Base-by-base conservation (phyloP, 2,113 vertebrate genomes). In the Silurus glanis region DNA sequence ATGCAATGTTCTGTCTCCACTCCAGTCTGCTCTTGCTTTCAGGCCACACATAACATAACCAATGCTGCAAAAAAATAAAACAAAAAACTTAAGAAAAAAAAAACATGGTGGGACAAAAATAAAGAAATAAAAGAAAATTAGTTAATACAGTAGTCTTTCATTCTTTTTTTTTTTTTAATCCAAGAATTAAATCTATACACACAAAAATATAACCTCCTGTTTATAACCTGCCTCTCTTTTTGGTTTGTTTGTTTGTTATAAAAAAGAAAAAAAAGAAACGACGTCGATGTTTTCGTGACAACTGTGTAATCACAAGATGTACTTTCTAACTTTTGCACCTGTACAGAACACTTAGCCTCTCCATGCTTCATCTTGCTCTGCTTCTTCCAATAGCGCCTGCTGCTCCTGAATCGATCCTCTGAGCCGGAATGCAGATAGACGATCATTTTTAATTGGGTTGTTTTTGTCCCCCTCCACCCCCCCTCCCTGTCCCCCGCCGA, bases 231-330 rank as follows among this genome's bases (percentile, higher is more conserved):
- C 94, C 96, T 91, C 7, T 62, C 17, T 47, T 93, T 93, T 62
- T 28, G 28, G 92, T 94, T 88, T 84, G 93, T 82, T 82, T 87
- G 80, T 93, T 94, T 91, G 89, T 92, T 90, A 86, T 94, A 94
- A 17, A 58, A 49, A 74, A 12, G 37, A 37, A 37, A 37, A 37
- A 37, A 37, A 37, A 37, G 37, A 37, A 37, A 37, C 37, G 94
- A 86, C 92, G 92, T 94, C 96, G 92, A 94, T 96, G 95, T 96
- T 96, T 96, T 93, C 94, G 94, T 91, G 91, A 83, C 82, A 89
- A 93, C 93, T 95, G 95, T 97, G 95, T 94, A 88, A 95, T 90
- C 90, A 95, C 95, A 94, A 94, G 94, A 94, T 97, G 91, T 96
- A 95, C 95, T 93, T 95, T 92, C 93, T 96, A 94, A 94, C 95